Percentiles rank a stretch among this genome's conserved stretches.
Evolutionary conservation across 2,113 vertebrate species (phyloP).

Genomic region (Poeciliopsis retropinna): DNA sequence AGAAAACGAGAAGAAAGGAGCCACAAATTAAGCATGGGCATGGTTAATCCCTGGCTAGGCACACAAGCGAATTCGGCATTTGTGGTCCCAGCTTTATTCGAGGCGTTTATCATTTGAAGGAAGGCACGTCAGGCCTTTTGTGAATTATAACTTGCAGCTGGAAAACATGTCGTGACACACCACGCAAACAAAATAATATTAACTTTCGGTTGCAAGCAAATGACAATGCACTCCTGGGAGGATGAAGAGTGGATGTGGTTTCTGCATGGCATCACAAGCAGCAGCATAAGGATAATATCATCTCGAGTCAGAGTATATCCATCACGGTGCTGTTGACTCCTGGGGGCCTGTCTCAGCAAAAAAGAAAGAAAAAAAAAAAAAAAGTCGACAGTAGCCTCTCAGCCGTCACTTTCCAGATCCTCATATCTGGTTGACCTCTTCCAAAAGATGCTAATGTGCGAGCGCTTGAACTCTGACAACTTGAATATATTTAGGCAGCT

Average conservation of each 20-base stretch:
- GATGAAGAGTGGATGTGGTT: slow-evolving; percentile 11
- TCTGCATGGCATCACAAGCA: slow-evolving; percentile 24
- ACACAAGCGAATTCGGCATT: slow-evolving; percentile 1
- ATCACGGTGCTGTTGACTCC: slow-evolving; percentile 62
- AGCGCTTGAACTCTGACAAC: slow-evolving; percentile 30
- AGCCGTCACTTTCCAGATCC: slow-evolving; percentile 45
- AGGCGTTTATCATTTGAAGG: slow-evolving; percentile 26
- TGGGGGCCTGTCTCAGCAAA: slow-evolving; percentile 46
- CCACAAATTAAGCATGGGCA: not conserved
- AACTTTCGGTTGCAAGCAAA: slow-evolving; percentile 18
- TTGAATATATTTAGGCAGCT: slow-evolving; percentile 28
- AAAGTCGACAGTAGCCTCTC: slow-evolving; percentile 35
- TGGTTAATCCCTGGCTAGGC: slow-evolving; percentile 19
- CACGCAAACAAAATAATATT: slow-evolving; percentile 22
- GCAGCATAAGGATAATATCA: slow-evolving; percentile 47
- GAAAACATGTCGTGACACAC: slow-evolving; percentile 23
- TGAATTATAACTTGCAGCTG: slow-evolving; percentile 19
- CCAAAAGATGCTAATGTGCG: slow-evolving; percentile 54
- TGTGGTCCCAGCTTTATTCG: slow-evolving; percentile 31
- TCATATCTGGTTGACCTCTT: slow-evolving; percentile 63
- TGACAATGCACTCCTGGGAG: not conserved
- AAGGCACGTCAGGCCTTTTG: slow-evolving; percentile 8
- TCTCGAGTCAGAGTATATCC: slow-evolving; percentile 61
- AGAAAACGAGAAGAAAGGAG: not conserved
- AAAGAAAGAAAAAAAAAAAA: slow-evolving; percentile 46